Base-by-base conservation (phyloP, 2,113 vertebrate genomes). In the Aphelocoma coerulescens region DNA sequence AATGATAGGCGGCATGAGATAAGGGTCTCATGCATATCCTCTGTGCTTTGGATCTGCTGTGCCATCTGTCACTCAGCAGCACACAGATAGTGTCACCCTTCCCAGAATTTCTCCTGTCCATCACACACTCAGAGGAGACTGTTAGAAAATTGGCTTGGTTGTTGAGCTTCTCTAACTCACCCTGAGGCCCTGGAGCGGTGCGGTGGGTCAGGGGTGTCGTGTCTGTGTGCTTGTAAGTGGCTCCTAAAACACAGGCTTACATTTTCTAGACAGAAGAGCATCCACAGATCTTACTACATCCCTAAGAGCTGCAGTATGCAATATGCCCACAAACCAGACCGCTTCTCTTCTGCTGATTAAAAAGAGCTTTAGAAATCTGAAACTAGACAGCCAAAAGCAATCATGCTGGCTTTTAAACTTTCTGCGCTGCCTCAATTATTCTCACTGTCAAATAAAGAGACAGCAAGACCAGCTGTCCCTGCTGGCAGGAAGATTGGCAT, bases 281-380 rank as follows among this genome's bases (percentile, higher is more conserved):
- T 74, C 69, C 80, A 57, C 63, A 84, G 86, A 81, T 92, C 92
- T 88, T 54, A 35, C 44, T 61, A 19, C 54, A 88, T 73, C 54
- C 69, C 54, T 87, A 72, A 94, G 46, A 92, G 54, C 68, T 92
- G 83, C 83, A 86, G 73, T 37, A 58, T 57, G 57, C 68, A 90
- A 52, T 33, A 39, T 63, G 52, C 68, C 63, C 61, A 92, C 88
- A 92, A 91, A 84, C 32, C 85, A 94, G 80, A 75, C 32, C 2
- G 4, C 57, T 93, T 89, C 44, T 95, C 48, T 92, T 93, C 74
- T 85, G 83, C 86, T 92, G 86, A 78, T 91, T 93, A 88, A 82
- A 96, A 88, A 91, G 90, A 86, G 69, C 85, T 92, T 95, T 86
- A 96, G 95, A 94, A 95, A 96, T 92, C 91, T 91, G 66, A 93